These are phyloP conservation scores for Iguana delicatissima DNA, from an alignment of 2,797 vertebrate species.

Conservation along the genomic window DNA sequence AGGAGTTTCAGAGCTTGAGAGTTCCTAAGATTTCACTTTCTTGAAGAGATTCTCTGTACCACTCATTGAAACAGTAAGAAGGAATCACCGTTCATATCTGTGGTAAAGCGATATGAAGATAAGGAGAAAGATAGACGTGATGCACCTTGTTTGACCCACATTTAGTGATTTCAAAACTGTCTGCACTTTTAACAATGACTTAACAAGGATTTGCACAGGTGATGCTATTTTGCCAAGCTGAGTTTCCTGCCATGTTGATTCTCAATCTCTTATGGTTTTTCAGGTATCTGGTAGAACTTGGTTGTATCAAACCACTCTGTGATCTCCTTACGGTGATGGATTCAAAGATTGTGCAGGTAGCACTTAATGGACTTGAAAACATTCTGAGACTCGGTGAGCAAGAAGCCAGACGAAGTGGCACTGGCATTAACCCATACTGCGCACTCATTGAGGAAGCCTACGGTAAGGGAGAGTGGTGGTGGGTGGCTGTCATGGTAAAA, in stretches of 20 bases:
- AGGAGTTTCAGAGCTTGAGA: background rate
- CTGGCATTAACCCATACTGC: slow-evolving; percentile 96
- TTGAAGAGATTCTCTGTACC: background rate
- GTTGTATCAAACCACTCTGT: slow-evolving; percentile 96
- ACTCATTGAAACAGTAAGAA: background rate
- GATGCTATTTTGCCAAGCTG: background rate
- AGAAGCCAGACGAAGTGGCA: slow-evolving; percentile 91
- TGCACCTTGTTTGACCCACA: background rate
- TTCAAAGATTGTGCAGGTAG: slow-evolving; percentile 97
- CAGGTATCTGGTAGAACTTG: slow-evolving; percentile 95
- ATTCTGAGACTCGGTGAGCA: slow-evolving; percentile 95
- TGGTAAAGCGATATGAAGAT: too few relatives aligned
- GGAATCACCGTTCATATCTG: background rate
- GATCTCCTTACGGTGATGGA: slow-evolving; percentile 98
- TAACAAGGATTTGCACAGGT: background rate
- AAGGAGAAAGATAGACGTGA: too few relatives aligned
- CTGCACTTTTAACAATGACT: background rate
- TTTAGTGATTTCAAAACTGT: background rate
- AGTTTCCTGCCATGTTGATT: slow-evolving; percentile 21
- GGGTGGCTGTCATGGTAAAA: background rate
- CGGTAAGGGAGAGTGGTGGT: slow-evolving; percentile 79
- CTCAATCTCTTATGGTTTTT: slow-evolving; percentile 51
- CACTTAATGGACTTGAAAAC: slow-evolving; percentile 95
- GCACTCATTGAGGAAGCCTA: slow-evolving; percentile 97
- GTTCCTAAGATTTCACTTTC: background rate